Conservation (phyloP, 2,888 invertebrate species). For the Rosalia funebris region DNA sequence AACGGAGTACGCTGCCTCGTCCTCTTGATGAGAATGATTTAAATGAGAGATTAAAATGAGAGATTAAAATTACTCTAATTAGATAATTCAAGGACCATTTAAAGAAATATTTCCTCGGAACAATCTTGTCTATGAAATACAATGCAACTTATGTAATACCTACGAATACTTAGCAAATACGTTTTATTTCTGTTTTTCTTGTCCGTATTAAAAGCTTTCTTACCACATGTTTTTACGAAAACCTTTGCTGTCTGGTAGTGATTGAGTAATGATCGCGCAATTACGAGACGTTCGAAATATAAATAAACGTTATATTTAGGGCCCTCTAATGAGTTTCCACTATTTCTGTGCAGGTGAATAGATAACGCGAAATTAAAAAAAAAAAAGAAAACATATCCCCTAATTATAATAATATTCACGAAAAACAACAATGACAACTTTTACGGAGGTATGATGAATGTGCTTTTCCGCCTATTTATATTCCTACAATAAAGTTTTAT, state of each 20-base stretch:
- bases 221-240: background rate
- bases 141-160: no score
- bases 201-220: background rate
- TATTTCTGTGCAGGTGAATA: constrained; percentile 19
- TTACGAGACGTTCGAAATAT: background rate
- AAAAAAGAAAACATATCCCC: constrained; percentile 1
- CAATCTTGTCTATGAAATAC: no score
- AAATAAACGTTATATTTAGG: constrained; percentile 8
- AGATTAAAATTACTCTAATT: no score
- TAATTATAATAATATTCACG: constrained; percentile 19
- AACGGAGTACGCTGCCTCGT: no score
- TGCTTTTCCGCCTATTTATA: constrained; percentile 31
- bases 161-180: no score
- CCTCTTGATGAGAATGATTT: no score
- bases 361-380: background rate
- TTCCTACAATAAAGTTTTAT: constrained; percentile 48
- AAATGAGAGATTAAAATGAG: no score
- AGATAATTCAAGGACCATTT: no score
- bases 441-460: constrained; percentile 22
- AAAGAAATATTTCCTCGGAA: no score
- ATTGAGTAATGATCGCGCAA: background rate
- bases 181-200: background rate
- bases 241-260: background rate
- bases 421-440: constrained; percentile 22
- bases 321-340: constrained; percentile 13